Conservation (phyloP, 2,113 vertebrate genomes). For the Carassius gibelio region DNA sequence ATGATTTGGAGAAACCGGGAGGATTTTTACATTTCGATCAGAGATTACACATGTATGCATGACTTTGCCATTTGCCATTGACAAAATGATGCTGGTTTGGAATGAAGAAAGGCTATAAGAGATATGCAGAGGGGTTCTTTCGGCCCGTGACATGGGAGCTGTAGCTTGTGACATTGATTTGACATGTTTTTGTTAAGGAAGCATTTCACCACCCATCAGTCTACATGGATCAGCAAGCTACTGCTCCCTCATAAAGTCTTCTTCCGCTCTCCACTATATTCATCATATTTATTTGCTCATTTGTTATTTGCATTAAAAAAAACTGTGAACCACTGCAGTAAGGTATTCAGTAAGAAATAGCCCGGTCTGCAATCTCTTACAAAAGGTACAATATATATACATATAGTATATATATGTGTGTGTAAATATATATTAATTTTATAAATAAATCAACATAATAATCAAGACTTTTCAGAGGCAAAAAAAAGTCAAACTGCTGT, state of each 20-base stretch:
- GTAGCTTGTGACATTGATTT: constrained; percentile 57
- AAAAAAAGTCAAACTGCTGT: constrained; percentile 55
- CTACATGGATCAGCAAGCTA: constrained; percentile 63
- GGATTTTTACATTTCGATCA: constrained; percentile 64
- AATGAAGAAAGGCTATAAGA: constrained; percentile 38
- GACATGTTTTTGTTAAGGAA: constrained; percentile 64
- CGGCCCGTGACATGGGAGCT: constrained; percentile 18
- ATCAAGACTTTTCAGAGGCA: constrained; percentile 75
- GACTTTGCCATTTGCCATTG: constrained; percentile 91
- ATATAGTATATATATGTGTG: constrained; percentile 55
- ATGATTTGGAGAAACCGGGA: constrained; percentile 62
- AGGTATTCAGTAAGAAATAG: constrained; percentile 75
- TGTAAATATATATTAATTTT: constrained; percentile 65
- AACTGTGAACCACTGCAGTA: constrained; percentile 80
- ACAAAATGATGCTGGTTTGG: constrained; percentile 74
- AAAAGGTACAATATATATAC: constrained; percentile 72
- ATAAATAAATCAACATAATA: constrained; percentile 76
- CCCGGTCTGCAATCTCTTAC: constrained; percentile 77
- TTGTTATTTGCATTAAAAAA: constrained; percentile 67
- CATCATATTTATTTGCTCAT: constrained; percentile 62
- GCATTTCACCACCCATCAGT: constrained; percentile 58
- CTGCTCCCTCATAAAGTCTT: constrained; percentile 60
- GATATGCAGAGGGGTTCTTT: constrained; percentile 29
- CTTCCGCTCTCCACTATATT: constrained; percentile 55
- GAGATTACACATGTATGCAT: constrained; percentile 79